Percentiles rank a stretch among this genome's conserved stretches.
These are phyloP conservation scores for Trogon surrucura DNA, from an alignment of 2,113 vertebrate genomes.

Conservation along the genomic window DNA sequence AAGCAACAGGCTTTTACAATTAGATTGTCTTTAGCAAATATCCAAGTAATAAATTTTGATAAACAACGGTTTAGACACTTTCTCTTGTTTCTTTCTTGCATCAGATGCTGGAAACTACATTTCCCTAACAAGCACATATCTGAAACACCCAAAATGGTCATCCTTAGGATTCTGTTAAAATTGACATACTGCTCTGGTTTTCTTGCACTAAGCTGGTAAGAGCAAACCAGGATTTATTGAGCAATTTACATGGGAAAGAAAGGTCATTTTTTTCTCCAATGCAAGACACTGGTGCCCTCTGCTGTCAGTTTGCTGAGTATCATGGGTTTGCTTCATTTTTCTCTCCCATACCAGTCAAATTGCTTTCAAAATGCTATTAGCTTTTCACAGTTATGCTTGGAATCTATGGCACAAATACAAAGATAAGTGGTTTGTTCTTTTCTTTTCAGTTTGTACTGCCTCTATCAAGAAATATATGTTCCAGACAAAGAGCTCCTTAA, in stretches of 20 bases:
- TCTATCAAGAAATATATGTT: neutral
- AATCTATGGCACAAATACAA: rapidly evolving
- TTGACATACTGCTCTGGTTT: neutral
- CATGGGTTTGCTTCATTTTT: neutral
- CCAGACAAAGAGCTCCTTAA: neutral
- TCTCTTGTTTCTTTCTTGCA: neutral
- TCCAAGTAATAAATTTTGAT: neutral
- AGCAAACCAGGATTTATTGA: neutral
- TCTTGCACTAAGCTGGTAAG: conserved; percentile 5
- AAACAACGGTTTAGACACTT: neutral
- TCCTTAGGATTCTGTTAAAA: neutral
- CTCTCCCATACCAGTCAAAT: neutral
- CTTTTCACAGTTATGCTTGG: neutral
- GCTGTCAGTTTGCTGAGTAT: conserved; percentile 58
- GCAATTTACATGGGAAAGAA: neutral
- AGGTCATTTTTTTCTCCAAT: neutral
- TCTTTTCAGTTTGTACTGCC: neutral
- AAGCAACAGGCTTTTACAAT: neutral
- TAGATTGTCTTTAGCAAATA: neutral
- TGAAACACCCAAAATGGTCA: neutral
- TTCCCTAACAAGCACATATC: neutral
- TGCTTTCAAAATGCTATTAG: neutral
- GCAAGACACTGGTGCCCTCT: conserved; percentile 75
- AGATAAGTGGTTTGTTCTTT: neutral
- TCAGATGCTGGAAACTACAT: neutral